Conservation (phyloP, 2,888 invertebrate genomes). For the Charanyca ferruginea region DNA sequence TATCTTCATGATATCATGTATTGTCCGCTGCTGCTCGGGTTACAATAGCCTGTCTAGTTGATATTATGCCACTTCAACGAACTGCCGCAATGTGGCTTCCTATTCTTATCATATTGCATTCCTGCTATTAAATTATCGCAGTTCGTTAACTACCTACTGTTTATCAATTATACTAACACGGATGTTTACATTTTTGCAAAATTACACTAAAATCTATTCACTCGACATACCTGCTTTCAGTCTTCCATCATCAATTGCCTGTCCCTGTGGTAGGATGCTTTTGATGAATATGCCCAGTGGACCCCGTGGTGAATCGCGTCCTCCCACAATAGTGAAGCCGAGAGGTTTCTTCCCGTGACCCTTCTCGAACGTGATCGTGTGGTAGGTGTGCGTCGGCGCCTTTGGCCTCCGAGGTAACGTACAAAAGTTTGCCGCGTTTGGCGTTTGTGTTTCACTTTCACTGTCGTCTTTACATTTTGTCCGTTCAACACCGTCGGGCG, state of each 20-base stretch:
- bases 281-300: slow-evolving; percentile 97
- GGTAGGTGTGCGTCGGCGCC: slow-evolving; percentile 93
- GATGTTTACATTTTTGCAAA: background rate
- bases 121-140: slow-evolving; percentile 59
- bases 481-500: slow-evolving; percentile 80
- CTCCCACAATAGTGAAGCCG: slow-evolving; percentile 97
- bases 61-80: slow-evolving; percentile 72
- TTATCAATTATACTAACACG: slow-evolving; percentile 30
- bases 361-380: slow-evolving; percentile 94
- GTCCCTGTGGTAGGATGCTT: slow-evolving; percentile 95
- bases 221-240: slow-evolving; percentile 93
- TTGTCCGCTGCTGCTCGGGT: slow-evolving; percentile 56
- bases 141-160: slow-evolving; percentile 27
- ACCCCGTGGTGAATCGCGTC: slow-evolving; percentile 96
- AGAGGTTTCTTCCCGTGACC: slow-evolving; percentile 96
- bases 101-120: slow-evolving; percentile 81
- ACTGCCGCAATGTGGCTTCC: slow-evolving; percentile 73
- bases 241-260: slow-evolving; percentile 96
- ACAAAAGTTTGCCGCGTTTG: slow-evolving; percentile 92
- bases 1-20: slow-evolving; percentile 60
- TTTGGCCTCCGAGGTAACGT: slow-evolving; percentile 94
- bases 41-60: slow-evolving; percentile 69
- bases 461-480: slow-evolving; percentile 80
- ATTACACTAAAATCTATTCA: slow-evolving; percentile 7
- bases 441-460: slow-evolving; percentile 83